Conservation (phyloP, 2,888 invertebrate species). For the Harpagoxenus sublaevis region DNA sequence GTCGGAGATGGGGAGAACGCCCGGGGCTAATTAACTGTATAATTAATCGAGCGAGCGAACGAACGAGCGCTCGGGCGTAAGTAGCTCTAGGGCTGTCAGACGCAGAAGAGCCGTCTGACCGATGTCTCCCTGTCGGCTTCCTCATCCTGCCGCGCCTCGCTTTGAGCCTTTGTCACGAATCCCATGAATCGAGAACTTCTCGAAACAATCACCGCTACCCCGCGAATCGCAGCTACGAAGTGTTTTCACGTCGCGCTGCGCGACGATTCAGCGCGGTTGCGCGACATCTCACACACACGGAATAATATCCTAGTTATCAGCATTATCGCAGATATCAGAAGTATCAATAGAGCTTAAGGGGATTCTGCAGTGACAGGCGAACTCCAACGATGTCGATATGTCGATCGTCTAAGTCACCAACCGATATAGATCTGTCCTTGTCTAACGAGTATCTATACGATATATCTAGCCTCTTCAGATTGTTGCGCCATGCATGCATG, state of each 20-base stretch:
- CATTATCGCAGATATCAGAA: background rate
- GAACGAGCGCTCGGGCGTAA: slow-evolving; percentile 73
- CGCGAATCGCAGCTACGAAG: background rate
- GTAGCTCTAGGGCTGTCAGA: slow-evolving; percentile 74
- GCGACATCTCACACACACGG: background rate
- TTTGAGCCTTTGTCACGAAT: slow-evolving; percentile 69
- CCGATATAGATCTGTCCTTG: too few relatives aligned
- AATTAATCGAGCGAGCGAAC: slow-evolving; percentile 77
- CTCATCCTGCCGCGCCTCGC: slow-evolving; percentile 39
- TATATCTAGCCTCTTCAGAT: too few relatives aligned
- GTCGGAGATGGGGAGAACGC: slow-evolving; percentile 61
- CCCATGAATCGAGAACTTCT: slow-evolving; percentile 67
- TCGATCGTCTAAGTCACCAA: too few relatives aligned
- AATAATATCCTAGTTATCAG: background rate
- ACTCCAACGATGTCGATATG: too few relatives aligned
- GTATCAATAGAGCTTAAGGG: background rate
- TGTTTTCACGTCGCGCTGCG: slow-evolving; percentile 16
- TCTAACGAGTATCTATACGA: too few relatives aligned
- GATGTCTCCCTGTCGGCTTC: slow-evolving; percentile 74
- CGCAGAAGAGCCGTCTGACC: slow-evolving; percentile 75
- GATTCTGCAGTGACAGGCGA: too few relatives aligned
- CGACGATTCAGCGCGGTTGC: background rate
- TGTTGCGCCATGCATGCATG: too few relatives aligned
- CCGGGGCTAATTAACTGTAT: slow-evolving; percentile 77
- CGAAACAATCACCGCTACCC: slow-evolving; percentile 52